Evolutionary conservation across 2,797 vertebrate genomes (phyloP).

Genomic region (Anguilla obscura): DNA sequence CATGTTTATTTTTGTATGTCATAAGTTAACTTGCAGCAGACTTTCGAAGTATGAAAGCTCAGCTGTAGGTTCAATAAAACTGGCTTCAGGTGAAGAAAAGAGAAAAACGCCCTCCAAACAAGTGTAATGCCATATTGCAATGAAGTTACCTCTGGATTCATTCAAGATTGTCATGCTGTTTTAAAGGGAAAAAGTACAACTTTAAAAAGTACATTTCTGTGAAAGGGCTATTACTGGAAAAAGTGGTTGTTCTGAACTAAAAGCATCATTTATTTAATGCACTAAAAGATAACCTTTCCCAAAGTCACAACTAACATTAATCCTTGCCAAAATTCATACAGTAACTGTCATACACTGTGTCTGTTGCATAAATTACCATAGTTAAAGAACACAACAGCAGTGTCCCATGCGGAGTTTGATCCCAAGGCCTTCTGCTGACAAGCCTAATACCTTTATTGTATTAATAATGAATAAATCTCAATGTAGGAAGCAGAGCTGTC

Average conservation of each 20-base stretch:
- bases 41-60: neutral
- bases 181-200: neutral
- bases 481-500: neutral
- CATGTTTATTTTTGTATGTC: neutral
- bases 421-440: slow-evolving; percentile 4
- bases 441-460: neutral
- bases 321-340: neutral
- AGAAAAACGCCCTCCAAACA: neutral
- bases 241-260: neutral
- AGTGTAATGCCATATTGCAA: neutral
- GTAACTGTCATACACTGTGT: neutral
- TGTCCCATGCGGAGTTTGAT: neutral
- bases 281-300: neutral
- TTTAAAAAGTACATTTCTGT: neutral
- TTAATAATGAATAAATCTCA: slow-evolving; percentile 10
- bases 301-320: neutral
- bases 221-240: neutral
- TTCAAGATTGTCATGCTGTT: neutral
- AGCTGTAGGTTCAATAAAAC: neutral
- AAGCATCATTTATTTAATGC: neutral
- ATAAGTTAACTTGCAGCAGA: neutral
- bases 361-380: neutral
- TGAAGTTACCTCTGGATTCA: neutral
- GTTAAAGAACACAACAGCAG: neutral
- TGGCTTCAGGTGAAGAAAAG: neutral